Base-by-base conservation (phyloP, 2,888 invertebrate genomes). In the Lasioglossum oenotherae region DNA sequence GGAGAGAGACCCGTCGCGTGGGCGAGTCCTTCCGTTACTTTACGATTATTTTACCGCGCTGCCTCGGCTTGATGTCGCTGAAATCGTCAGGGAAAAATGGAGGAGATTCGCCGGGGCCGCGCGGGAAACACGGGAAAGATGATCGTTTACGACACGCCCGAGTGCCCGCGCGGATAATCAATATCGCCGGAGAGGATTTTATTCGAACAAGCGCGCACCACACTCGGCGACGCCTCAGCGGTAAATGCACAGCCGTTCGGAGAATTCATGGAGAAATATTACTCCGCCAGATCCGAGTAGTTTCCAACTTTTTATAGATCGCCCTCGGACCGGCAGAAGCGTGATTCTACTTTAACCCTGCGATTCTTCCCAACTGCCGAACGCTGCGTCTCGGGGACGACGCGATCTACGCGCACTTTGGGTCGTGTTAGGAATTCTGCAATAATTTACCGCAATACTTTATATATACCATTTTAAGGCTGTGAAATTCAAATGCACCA, bases 11-110 rank as follows among this genome's bases (percentile, higher is more conserved):
- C 85, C 87, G 87, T 88, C 80, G 89, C 88, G 93, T 92, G 90
- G 92, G 93, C 92, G 91, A 90, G 84, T 80, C 87, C 87, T 89
- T 87, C 90, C 88, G 90, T 92, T 91, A 92, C 85, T 92, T 92
- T 92, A 92, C 92, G 92, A 92, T 92, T 92, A 92, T 92, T 91
- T 91, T 85, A 88, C 85, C 84, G 38, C 83, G 69, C 41, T 79
- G 67, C 57, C 67, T 80, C 84, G 82, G 57, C 82, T 82, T 67
- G 85, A 78, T 82, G 90, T 87, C 83, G 84, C 74, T 79, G 71
- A 77, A 83, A 91, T 81, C 85, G 69, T 69, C 35, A 75, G 69
- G 67, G 49, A 79, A 81, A 78, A 71, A 67, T 64, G 53, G 41
- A 27, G 67, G 49, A 46, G 71, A 74, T 44, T 69, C 72, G 46